Base-by-base conservation (phyloP, 2,888 invertebrate species). In the Ametastegia equiseti region DNA sequence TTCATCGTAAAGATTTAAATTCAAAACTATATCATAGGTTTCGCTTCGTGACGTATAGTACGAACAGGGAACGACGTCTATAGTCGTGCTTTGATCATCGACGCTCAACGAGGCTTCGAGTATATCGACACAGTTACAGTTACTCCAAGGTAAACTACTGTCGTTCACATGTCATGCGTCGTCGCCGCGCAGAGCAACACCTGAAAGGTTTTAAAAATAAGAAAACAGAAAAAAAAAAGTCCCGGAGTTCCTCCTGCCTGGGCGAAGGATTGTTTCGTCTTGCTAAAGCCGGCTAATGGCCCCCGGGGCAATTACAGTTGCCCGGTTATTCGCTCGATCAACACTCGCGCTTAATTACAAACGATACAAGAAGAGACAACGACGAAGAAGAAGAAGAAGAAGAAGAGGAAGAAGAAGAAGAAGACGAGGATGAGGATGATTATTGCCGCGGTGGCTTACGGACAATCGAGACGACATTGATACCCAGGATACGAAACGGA, bases 251-350 rank as follows among this genome's bases (percentile, higher is more conserved):
- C 75, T 75, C 47, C 30, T n/a, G 33, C n/a, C 27, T 23, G 15
- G 36, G 50, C 23, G 19, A n/a, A n/a, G 71, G 36, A 42, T 42
- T 19, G 75, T 45, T 54, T 36, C 23, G 19, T 19, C 54, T n/a
- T n/a, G n/a, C n/a, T n/a, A n/a, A n/a, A n/a, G n/a, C 7, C 54
- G 71, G 71, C 71, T 47, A 47, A 71, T 71, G 67, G 39, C 71
- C 71, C 71, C 67, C 15, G 5, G 71, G 45, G 27, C 23, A 71
- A 30, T 36, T 30, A 71, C 75, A 54, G 54, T 54, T 75, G 15
- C 7, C 50, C 73, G 73, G 73, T 75, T 75, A 75, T 75, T 75
- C 50, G 75, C 45, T 75, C 50, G 75, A 75, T 75, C 75, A 75
- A 45, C 33, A 36, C 23, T 30, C 36, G 27, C 36, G 27, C 36